These are phyloP conservation scores for Ctenopoma kingsleyae DNA, from an alignment of 2,797 vertebrate species.

Conservation along the genomic window DNA sequence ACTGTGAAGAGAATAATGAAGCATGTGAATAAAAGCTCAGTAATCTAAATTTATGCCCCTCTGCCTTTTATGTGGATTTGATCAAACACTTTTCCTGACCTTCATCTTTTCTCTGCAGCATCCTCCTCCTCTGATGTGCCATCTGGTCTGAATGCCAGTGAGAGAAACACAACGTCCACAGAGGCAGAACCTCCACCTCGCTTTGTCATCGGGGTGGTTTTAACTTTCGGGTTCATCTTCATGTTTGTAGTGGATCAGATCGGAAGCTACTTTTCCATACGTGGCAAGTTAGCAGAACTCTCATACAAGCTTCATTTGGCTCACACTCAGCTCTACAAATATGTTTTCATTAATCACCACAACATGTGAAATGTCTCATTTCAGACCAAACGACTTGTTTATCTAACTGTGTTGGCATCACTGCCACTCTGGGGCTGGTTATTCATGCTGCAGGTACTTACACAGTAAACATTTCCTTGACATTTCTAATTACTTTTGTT, in stretches of 20 bases:
- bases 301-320: background rate
- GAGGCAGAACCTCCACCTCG: slow-evolving; percentile 64
- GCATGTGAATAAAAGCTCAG: slow-evolving; percentile 37
- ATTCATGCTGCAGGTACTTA: slow-evolving; percentile 82
- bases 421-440: slow-evolving; percentile 78
- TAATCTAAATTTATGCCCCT: background rate
- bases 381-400: slow-evolving; percentile 69
- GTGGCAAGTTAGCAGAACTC: slow-evolving; percentile 62
- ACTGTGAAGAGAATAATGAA: slow-evolving; percentile 8
- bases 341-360: background rate
- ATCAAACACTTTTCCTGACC: slow-evolving; percentile 41
- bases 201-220: slow-evolving; percentile 82
- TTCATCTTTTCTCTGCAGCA: slow-evolving; percentile 50
- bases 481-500: slow-evolving; percentile 5
- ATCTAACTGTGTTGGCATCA: slow-evolving; percentile 67
- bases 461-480: background rate
- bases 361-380: slow-evolving; percentile 30
- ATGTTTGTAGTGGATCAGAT: slow-evolving; percentile 89
- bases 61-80: slow-evolving; percentile 26
- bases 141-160: slow-evolving; percentile 38
- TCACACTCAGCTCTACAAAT: background rate
- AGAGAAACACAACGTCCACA: slow-evolving; percentile 4
- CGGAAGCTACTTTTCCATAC: slow-evolving; percentile 74
- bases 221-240: slow-evolving; percentile 85
- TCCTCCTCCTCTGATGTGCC: slow-evolving; percentile 48